These are phyloP conservation scores for Cherax destructor DNA, from an alignment of 1,140 invertebrate genomes.

Conservation along the genomic window DNA sequence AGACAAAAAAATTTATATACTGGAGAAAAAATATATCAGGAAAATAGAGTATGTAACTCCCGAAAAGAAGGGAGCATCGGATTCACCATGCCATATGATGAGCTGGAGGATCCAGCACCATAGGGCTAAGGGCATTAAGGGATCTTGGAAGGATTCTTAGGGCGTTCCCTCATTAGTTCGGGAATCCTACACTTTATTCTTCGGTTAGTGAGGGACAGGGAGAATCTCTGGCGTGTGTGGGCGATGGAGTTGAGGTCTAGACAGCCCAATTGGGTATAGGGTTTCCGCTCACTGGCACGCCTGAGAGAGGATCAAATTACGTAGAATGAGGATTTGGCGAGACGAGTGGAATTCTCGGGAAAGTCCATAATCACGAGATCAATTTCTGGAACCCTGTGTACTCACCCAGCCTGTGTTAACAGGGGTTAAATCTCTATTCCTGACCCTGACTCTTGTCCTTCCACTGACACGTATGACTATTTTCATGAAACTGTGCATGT, in stretches of 20 bases:
- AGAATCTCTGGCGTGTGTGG: too few relatives aligned
- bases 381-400: too few relatives aligned
- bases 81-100: background rate
- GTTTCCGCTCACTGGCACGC: background rate
- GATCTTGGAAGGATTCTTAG: background rate
- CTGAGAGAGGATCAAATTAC: background rate
- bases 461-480: too few relatives aligned
- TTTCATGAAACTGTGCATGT: too few relatives aligned
- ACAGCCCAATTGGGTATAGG: background rate
- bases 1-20: too few relatives aligned
- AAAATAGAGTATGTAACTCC: background rate
- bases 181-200: slow-evolving; percentile 5
- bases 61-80: background rate
- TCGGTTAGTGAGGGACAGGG: background rate
- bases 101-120: background rate
- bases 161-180: slow-evolving; percentile 1
- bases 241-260: background rate
- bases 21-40: too few relatives aligned
- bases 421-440: too few relatives aligned
- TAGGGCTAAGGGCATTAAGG: background rate
- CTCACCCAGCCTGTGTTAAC: too few relatives aligned
- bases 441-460: too few relatives aligned
- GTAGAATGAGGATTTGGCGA: background rate
- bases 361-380: too few relatives aligned
- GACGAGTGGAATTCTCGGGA: background rate